Evolutionary conservation across 1,140 invertebrate species (phyloP).

Genomic region (Parapsyche elsis): DNA sequence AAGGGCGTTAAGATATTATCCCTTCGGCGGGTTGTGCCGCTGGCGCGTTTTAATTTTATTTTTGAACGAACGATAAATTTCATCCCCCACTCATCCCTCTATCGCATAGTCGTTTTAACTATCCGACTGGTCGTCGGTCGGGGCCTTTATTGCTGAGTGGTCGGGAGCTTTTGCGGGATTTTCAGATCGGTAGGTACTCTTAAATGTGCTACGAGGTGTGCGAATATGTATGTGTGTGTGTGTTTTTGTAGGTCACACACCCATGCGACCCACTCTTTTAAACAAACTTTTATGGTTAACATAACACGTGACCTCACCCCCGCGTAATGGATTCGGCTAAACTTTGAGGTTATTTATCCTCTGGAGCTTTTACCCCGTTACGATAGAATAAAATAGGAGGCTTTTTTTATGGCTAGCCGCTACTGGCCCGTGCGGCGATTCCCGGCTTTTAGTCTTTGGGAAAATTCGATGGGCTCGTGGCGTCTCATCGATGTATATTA

Average conservation of each 20-base stretch:
- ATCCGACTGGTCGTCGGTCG: too few relatives aligned
- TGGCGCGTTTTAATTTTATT: not conserved
- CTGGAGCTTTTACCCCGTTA: conserved; percentile 30
- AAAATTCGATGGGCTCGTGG: not conserved
- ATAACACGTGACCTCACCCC: conserved; percentile 35
- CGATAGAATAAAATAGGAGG: conserved; percentile 24
- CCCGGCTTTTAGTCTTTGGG: not conserved
- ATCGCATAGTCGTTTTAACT: not conserved
- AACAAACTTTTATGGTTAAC: conserved; percentile 39
- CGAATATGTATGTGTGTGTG: not conserved
- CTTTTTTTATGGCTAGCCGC: not conserved
- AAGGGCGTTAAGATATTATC: not conserved
- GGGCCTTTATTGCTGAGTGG: too few relatives aligned
- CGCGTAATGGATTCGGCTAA: conserved; percentile 31
- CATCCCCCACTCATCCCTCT: not conserved
- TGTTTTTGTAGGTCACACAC: conserved; percentile 1
- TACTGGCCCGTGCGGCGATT: not conserved
- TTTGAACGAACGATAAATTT: conserved; percentile 21
- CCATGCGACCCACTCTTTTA: conserved; percentile 23
- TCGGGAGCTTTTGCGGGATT: not conserved
- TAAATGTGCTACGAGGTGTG: not conserved
- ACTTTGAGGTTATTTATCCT: conserved; percentile 36
- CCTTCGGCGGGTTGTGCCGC: not conserved
- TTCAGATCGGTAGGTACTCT: not conserved
- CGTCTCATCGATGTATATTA: not conserved